Base-by-base conservation (phyloP, 2,888 invertebrate species). In the Drosophila antonietae region DNA sequence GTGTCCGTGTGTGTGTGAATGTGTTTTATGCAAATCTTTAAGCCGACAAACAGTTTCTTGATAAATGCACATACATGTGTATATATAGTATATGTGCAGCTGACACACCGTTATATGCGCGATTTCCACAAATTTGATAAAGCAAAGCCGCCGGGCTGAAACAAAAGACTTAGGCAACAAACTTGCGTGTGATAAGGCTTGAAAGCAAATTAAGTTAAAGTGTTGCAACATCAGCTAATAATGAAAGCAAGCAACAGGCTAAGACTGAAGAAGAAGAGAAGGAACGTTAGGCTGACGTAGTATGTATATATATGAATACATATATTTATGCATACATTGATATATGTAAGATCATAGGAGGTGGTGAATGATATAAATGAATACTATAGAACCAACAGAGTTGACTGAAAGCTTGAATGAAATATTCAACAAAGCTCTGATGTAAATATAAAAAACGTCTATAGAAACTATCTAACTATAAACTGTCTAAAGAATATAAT, bases 91-190 rank as follows among this genome's bases (percentile, higher is more conserved):
- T 33, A 46, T 20, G 31, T 20, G 18, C 53, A 52, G 52, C 51
- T 33, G 47, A 15, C 47, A 67, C 55, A 63, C 87, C 82, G 86
- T 86, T 89, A 80, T 60, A 63, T 63, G 65, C 23, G 44, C 71
- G 86, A 86, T 89, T 89, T 86, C 88, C 68, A 89, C 82, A 77
- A 75, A 86, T 61, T 72, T 81, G 89, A 86, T 86, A 87, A 83
- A 59, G 59, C 61, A 41, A 61, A 14, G 37, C 52, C n/a, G 65
- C 53, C 53, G 39, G 9, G 15, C 37, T 35, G 23, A 75, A 75
- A 89, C 88, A 69, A 89, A 89, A 80, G 84, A 86, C 85, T 81
- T 76, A 81, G 78, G 78, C 82, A 75, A 84, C 89, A 60, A 89
- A 89, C 85, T 81, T 69, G 68, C 59, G 37, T 52, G 23, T 75